These are phyloP conservation scores for Pseudomyrmex sp. DNA, from an alignment of 1,140 invertebrate species.

Conservation along the genomic window DNA sequence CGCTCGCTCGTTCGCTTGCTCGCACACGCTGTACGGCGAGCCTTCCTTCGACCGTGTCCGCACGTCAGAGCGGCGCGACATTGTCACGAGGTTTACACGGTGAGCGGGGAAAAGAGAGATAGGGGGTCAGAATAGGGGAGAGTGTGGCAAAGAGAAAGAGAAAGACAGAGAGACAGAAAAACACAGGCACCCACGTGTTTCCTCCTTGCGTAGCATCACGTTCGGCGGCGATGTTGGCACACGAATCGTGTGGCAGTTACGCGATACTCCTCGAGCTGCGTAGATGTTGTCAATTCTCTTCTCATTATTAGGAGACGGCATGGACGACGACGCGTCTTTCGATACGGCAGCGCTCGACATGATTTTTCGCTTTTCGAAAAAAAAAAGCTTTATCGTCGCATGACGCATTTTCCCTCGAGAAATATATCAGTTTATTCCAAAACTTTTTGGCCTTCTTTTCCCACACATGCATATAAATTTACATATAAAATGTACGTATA, in stretches of 20 bases:
- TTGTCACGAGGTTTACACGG: conserved; percentile 27
- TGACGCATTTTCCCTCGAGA: background rate
- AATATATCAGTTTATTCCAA: background rate
- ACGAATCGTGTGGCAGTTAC: conserved; percentile 54
- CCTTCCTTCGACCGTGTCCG: conserved; percentile 43
- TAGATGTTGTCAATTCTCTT: conserved; percentile 43
- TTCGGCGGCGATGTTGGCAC: conserved; percentile 51
- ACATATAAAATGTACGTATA: too few species aligned
- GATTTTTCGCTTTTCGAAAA: conserved; percentile 19
- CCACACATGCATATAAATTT: too few species aligned
- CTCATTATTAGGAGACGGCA: background rate
- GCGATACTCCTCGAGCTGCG: conserved; percentile 39
- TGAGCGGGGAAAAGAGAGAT: background rate
- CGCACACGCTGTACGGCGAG: background rate
- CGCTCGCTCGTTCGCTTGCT: conserved; percentile 15
- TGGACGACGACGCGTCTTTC: conserved; percentile 10
- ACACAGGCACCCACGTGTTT: conserved; percentile 41
- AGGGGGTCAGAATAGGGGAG: background rate
- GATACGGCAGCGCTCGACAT: background rate
- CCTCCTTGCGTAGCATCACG: conserved; percentile 37
- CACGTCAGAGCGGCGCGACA: conserved; percentile 25
- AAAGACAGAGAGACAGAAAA: background rate
- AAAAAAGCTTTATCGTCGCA: background rate
- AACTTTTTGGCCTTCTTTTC: background rate
- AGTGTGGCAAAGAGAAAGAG: background rate